These are phyloP conservation scores for Parascotia fuliginaria DNA, from an alignment of 2,888 invertebrate species.

Conservation along the genomic window DNA sequence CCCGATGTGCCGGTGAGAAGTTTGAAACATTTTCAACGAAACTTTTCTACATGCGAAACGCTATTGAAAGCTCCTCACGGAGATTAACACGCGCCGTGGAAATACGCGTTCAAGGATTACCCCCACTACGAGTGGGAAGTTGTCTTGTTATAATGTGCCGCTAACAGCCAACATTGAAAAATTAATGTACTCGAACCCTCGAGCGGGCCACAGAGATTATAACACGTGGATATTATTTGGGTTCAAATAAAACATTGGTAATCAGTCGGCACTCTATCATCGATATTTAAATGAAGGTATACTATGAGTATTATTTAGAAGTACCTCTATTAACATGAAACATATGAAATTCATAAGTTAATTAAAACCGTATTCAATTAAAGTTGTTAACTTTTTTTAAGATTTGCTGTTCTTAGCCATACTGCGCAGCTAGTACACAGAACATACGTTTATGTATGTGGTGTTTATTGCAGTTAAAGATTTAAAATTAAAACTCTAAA, in stretches of 20 bases:
- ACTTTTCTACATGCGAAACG: conserved; percentile 81
- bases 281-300: too few relatives aligned
- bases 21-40: conserved; percentile 79
- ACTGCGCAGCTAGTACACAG: too few relatives aligned
- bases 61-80: conserved; percentile 81
- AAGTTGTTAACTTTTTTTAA: too few relatives aligned
- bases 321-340: too few relatives aligned
- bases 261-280: background rate
- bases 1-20: conserved; percentile 64
- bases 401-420: too few relatives aligned
- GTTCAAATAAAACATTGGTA: background rate
- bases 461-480: too few relatives aligned
- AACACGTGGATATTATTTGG: conserved; percentile 35
- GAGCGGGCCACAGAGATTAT: conserved; percentile 14
- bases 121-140: conserved; percentile 64
- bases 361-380: too few relatives aligned
- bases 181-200: conserved; percentile 47
- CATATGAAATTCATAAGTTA: too few relatives aligned
- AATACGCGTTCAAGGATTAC: conserved; percentile 80
- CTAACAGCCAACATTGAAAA: conserved; percentile 52
- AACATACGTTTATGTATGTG: too few relatives aligned
- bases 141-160: conserved; percentile 69
- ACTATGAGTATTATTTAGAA: too few relatives aligned
- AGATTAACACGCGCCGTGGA: conserved; percentile 80
- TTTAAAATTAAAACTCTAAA: too few relatives aligned